Evolutionary conservation across 2,113 vertebrate genomes (phyloP), one percentile per base, ranked within the genome.

Genomic region (Piliocolobus tephrosceles): DNA sequence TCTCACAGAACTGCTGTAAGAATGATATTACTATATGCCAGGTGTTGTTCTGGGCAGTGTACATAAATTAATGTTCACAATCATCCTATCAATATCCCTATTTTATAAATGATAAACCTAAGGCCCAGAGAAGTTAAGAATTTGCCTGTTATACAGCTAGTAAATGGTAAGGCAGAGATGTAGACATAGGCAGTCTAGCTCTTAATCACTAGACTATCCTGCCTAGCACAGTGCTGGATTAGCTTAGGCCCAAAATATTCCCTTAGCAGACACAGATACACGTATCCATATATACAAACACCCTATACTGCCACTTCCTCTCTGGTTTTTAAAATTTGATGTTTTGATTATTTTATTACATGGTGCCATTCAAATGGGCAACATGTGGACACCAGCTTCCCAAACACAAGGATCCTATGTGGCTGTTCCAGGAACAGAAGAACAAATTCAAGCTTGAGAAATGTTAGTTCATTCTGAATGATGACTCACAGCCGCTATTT

Each of bases 401-500:
- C 58, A 96, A 95, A 97, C 87, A 97, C 87, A 83, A 94, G 64
- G 82, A 95, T 97, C 93, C 87, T 96, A 52, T 64, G 73, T 72
- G 96, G 95, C 57, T 94, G 86, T 89, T 96, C 68, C 87, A 88
- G 90, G 80, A 94, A 92, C 35, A 98, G 97, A 95, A 97, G 98
- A 96, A 97, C 90, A 96, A 96, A 79, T 94, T 94, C 90, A 97
- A 96, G 64, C 86, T 96, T 64, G 97, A 97, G 95, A 98, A 97
- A 98, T 97, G 95, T 98, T 97, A 88, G 97, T 95, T 98, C 96
- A 98, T 98, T 98, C 55, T 23, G 95, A 98, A 97, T 20, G 96
- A 97, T 98, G 98, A 98, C 98, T 98, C 96, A 97, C 95, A 97
- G 97, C 97, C 73, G 94, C 98, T 98, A 96, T 91, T 98, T 98